Evolutionary conservation across 2,797 vertebrate species (phyloP).

Genomic region (Coregonus suidteri): DNA sequence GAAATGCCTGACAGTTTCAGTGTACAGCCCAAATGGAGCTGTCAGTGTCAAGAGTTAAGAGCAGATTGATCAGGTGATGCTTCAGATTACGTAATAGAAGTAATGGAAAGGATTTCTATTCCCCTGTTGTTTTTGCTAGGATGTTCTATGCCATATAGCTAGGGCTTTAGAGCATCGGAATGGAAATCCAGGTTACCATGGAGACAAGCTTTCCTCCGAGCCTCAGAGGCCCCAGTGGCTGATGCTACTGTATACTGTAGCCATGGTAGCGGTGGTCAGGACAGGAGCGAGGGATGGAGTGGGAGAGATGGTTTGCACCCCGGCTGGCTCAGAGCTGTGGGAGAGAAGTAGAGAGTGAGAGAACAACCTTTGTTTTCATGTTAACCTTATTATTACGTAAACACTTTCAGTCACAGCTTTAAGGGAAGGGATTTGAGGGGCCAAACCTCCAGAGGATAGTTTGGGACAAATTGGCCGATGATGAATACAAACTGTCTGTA

Average conservation of each 20-base stretch:
- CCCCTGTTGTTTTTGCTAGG: neutral
- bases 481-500: neutral
- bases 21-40: neutral
- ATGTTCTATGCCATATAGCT: constrained; percentile 7
- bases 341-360: constrained; percentile 3
- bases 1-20: neutral
- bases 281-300: constrained; percentile 3
- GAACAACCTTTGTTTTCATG: neutral
- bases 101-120: constrained; percentile 6
- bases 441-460: neutral
- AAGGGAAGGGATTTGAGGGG: neutral
- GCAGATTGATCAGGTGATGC: neutral
- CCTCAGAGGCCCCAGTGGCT: constrained; percentile 6
- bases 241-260: constrained; percentile 31
- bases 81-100: constrained; percentile 11
- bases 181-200: constrained; percentile 37
- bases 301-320: constrained; percentile 11
- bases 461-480: neutral
- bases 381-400: neutral
- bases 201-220: constrained; percentile 22
- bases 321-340: neutral
- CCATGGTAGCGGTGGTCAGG: constrained; percentile 32
- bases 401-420: neutral
- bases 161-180: constrained; percentile 16
- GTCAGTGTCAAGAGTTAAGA: neutral